Evolutionary conservation across 2,797 vertebrate species (phyloP).

Genomic region (Chrosomus eos): DNA sequence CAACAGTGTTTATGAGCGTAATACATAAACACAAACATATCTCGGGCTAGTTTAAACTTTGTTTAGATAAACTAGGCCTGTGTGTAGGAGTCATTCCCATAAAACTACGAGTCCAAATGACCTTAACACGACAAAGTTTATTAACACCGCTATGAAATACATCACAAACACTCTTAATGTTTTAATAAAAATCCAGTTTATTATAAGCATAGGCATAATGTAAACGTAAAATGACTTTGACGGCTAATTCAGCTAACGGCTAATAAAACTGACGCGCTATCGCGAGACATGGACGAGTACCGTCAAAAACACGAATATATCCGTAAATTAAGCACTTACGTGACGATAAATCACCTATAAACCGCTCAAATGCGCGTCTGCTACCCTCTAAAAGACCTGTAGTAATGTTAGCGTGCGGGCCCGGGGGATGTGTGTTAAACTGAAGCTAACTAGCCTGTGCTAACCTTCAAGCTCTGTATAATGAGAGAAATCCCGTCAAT

Average conservation of each 20-base stretch:
- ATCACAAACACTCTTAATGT: background rate
- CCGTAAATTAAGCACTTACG: background rate
- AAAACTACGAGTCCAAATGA: background rate
- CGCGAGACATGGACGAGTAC: constrained; percentile 24
- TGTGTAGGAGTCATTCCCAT: background rate
- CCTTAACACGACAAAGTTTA: background rate
- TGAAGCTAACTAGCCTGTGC: constrained; percentile 46
- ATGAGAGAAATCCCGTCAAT: background rate
- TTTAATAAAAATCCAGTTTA: background rate
- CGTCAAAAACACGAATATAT: background rate
- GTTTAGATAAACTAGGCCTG: constrained; percentile 31
- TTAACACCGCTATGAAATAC: background rate
- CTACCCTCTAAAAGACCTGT: background rate
- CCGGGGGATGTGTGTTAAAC: constrained; percentile 1
- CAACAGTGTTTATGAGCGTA: background rate
- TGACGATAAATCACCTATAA: background rate
- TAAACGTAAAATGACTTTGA: constrained; percentile 30
- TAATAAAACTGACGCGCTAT: constrained; percentile 49
- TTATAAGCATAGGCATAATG: background rate
- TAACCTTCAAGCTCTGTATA: constrained; percentile 25
- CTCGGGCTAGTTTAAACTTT: constrained; percentile 25
- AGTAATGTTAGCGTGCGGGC: background rate
- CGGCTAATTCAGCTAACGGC: constrained; percentile 52
- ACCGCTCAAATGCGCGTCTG: background rate
- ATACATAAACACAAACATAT: background rate